A percentile compares a stretch with the other conserved stretches of the same genome.
Conservation (phyloP, 2,888 invertebrate genomes). For the Troides aeacus region DNA sequence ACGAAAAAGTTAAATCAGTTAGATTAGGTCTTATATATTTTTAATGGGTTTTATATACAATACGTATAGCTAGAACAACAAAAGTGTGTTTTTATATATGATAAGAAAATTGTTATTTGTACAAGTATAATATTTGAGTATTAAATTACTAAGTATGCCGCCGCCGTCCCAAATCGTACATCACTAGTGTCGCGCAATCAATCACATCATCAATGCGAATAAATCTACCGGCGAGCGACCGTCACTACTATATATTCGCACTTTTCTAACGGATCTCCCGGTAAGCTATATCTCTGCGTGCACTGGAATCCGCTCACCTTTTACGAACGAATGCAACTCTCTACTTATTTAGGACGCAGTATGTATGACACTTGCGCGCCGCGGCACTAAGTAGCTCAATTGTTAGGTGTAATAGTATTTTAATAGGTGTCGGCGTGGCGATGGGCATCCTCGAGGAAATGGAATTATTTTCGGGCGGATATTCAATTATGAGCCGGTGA, state of each 20-base stretch:
- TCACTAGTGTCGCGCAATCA: conserved; percentile 20
- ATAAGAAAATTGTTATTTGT: background rate
- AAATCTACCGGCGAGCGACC: conserved; percentile 10
- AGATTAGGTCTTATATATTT: background rate
- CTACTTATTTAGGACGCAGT: conserved; percentile 34
- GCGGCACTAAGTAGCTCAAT: conserved; percentile 17
- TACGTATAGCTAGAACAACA: too few species aligned
- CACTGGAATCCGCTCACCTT: conserved; percentile 42
- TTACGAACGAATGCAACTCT: conserved; percentile 37
- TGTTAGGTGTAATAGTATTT: conserved; percentile 30
- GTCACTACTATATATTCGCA: conserved; percentile 20
- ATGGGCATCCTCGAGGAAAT: conserved; percentile 55
- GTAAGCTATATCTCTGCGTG: conserved; percentile 38
- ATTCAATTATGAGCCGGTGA: conserved; percentile 74
- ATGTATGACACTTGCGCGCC: conserved; percentile 14
- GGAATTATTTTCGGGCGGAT: conserved; percentile 74
- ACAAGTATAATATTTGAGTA: too few species aligned
- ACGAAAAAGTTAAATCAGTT: background rate
- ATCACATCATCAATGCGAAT: conserved; percentile 17
- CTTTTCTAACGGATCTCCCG: conserved; percentile 39
- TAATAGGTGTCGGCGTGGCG: conserved; percentile 35
- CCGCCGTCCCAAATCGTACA: conserved; percentile 9
- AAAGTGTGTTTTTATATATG: background rate
- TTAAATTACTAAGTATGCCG: conserved; percentile 1
- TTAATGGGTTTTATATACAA: too few species aligned